Evolutionary conservation across 2,888 invertebrate genomes (phyloP), one percentile per base, ranked within the genome.

Genomic region (Lasioglossum morio): DNA sequence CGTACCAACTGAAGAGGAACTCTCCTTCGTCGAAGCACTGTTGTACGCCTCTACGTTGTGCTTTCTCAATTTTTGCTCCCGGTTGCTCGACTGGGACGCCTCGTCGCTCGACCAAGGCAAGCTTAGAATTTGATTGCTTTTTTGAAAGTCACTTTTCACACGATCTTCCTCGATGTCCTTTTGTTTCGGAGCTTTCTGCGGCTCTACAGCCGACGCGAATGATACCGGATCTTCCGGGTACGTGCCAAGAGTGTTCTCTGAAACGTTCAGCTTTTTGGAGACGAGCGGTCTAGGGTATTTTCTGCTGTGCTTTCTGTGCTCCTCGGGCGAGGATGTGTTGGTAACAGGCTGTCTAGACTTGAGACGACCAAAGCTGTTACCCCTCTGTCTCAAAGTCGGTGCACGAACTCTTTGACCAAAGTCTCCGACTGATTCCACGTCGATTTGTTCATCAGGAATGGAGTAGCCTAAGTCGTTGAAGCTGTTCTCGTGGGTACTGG

Each of bases 381-480:
- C 70, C 37, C 63, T 77, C 16, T 60, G 34, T 16, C 77, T 70
- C 12, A 1, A 30, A 0, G n/a, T 0, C 0, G 53, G 2, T 0
- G 78, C 30, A 7, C 81, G 84, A 12, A 89, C 78, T 37, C 83
- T 81, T 46, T 89, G 81, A 0, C 89, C 89, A 16, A 89, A 89
- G 12, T 78, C 83, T 0, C 77, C 87, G 0, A 72, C 60, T 0
- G 46, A 53, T 23, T 87, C 85, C 1, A 72, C 14, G 2, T 81
- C 77, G 1, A 66, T 1, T 14, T 37, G 66, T 2, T 84, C 86
- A 1, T 81, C 72, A 0, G 86, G 12, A 14, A 74, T 14, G 1
- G 34, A 5, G 12, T 87, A 72, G 1, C 34, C 30, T 5, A 66
- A 19, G 4, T 83, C 82, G 16, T 69, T 70, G 19, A 7, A 27